phyloP scores from a whole-genome alignment of 2,888 invertebrate genomes.

The Trissolcus brochymenae region DNA sequence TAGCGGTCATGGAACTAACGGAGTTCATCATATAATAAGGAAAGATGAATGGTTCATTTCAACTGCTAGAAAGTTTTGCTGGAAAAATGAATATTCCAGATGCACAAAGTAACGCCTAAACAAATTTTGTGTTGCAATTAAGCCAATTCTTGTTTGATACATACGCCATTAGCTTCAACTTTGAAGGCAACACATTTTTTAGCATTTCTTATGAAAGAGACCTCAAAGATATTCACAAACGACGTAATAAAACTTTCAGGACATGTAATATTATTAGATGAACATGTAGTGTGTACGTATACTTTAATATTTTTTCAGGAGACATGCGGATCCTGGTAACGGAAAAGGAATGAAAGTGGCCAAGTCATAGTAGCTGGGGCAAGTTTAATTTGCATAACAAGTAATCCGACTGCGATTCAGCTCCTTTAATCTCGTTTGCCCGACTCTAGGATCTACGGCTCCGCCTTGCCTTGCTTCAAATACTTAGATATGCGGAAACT shows the following conservation, averaged over 20 bases:
- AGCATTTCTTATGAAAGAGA: slow-evolving; percentile 17
- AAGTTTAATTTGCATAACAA: slow-evolving; percentile 62
- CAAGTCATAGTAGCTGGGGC: slow-evolving; percentile 53
- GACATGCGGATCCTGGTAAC: slow-evolving; percentile 39
- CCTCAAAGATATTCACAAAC: slow-evolving; percentile 33
- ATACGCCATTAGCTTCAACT: slow-evolving; percentile 23
- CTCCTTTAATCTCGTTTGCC: slow-evolving; percentile 59
- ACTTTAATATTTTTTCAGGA: slow-evolving; percentile 41
- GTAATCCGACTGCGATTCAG: slow-evolving; percentile 61
- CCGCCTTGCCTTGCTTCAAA: slow-evolving; percentile 36
- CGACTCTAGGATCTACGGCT: slow-evolving; percentile 41
- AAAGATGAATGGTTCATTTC: too few relatives aligned
- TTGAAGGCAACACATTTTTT: slow-evolving; percentile 6
- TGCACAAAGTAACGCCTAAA: neutral
- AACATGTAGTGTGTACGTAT: slow-evolving; percentile 20
- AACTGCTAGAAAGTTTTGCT: too few relatives aligned
- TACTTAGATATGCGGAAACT: slow-evolving; percentile 47
- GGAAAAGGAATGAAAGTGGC: slow-evolving; percentile 49
- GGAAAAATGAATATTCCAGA: neutral
- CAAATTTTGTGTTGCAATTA: slow-evolving; percentile 19
- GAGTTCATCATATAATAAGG: too few relatives aligned
- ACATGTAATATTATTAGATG: slow-evolving; percentile 40
- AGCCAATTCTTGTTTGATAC: slow-evolving; percentile 6
- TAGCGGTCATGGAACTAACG: too few relatives aligned
- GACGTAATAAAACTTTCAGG: slow-evolving; percentile 30